These are phyloP conservation scores for Ceriagrion tenellum DNA, from an alignment of 2,888 invertebrate species.

Conservation along the genomic window DNA sequence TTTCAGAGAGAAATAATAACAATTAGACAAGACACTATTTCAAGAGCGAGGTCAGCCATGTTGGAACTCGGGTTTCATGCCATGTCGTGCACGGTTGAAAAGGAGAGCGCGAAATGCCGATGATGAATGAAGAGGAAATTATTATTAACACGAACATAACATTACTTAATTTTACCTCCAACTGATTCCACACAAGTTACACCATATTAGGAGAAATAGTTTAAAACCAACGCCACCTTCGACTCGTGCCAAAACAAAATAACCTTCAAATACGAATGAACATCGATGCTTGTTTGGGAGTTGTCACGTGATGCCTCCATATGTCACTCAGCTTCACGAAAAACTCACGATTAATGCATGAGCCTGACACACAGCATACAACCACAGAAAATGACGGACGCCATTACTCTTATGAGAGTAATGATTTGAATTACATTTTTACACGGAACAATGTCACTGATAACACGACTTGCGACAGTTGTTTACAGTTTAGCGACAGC, in stretches of 20 bases:
- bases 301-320: slow-evolving; percentile 63
- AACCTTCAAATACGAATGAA: slow-evolving; percentile 41
- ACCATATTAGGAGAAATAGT: background rate
- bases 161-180: background rate
- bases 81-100: slow-evolving; percentile 66
- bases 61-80: slow-evolving; percentile 39
- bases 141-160: background rate
- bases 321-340: slow-evolving; percentile 62
- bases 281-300: slow-evolving; percentile 65
- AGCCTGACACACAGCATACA: background rate
- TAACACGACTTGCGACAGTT: background rate
- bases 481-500: slow-evolving; percentile 12
- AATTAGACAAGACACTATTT: background rate
- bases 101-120: slow-evolving; percentile 52
- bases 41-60: slow-evolving; percentile 53
- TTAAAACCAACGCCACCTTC: slow-evolving; percentile 44
- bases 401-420: background rate
- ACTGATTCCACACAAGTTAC: background rate
- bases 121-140: background rate
- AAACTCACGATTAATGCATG: background rate
- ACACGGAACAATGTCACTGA: background rate
- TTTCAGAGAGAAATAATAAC: background rate
- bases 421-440: background rate
- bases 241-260: slow-evolving; percentile 53
- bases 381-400: too few species aligned